Base-by-base conservation (phyloP, 2,113 vertebrate species). In the Acanthochromis polyacanthus region DNA sequence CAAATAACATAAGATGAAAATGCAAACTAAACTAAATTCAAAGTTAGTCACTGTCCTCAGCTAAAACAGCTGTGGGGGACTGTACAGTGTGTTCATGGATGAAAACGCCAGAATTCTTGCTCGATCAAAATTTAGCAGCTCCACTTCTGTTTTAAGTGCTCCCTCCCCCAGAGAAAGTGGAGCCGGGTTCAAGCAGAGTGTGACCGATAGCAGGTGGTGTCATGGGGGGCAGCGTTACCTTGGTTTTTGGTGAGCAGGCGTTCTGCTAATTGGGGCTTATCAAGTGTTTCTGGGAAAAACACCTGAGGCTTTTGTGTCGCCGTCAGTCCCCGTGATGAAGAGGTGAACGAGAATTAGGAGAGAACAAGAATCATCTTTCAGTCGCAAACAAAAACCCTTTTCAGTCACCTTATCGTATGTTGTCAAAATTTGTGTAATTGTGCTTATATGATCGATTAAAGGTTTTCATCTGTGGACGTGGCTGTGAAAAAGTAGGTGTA, bases 251-350 rank as follows among this genome's bases (percentile, higher is more conserved):
- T 75, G 55, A 81, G 79, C 78, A 75, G 79, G 68, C 60, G 22
- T 43, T 63, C 68, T 56, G 58, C 88, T 94, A 95, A 95, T 94
- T 94, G 88, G 84, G 81, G 83, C 92, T 92, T 95, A 91, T 95
- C 92, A 89, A 92, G 92, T 94, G 90, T 93, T 91, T 87, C 79
- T 82, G 78, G 57, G 73, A 87, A 60, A 86, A 75, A 87, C 88
- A 91, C 90, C 89, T 85, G 80, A 85, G 81, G 89, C 90, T 55
- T 92, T 92, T 93, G 88, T 94, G 62, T 20, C 66, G 58, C 68
- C 32, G 65, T 89, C 87, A 85, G 68, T 68, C 40, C 76, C 51
- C 46, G 3, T 57, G 48, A 76, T 50, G 30, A 59, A 56, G 38
- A 73, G 76, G 32, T 46, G 52, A 30, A 22, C 23, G 61, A 9